These are phyloP conservation scores for Peromyscus leucopus DNA, from an alignment of 2,113 vertebrate species.

Conservation along the genomic window DNA sequence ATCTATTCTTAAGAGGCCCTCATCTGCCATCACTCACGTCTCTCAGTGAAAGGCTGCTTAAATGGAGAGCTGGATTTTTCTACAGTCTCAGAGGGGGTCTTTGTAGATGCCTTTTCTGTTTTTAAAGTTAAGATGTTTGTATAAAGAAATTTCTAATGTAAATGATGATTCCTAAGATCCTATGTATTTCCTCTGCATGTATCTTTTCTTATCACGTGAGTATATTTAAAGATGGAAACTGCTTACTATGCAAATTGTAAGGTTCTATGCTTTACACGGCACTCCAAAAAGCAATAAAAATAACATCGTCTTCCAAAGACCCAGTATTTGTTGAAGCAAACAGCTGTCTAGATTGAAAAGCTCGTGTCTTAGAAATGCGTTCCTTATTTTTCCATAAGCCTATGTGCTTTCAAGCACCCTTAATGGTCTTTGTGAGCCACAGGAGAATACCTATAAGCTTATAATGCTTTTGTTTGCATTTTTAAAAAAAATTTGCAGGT, in stretches of 20 bases:
- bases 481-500: not conserved
- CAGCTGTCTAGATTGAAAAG: slow-evolving; percentile 39
- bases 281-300: slow-evolving; percentile 84
- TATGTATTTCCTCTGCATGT: slow-evolving; percentile 84
- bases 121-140: slow-evolving; percentile 67
- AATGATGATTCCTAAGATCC: slow-evolving; percentile 76
- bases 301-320: slow-evolving; percentile 48
- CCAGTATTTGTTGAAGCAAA: slow-evolving; percentile 42
- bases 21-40: slow-evolving; percentile 89
- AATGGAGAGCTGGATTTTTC: slow-evolving; percentile 69
- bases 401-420: slow-evolving; percentile 33
- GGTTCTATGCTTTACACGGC: slow-evolving; percentile 68
- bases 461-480: slow-evolving; percentile 1
- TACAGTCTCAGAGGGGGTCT: slow-evolving; percentile 57
- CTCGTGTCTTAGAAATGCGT: slow-evolving; percentile 13
- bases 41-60: slow-evolving; percentile 87
- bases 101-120: slow-evolving; percentile 61
- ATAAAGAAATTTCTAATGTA: slow-evolving; percentile 81
- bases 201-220: slow-evolving; percentile 76
- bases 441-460: not conserved
- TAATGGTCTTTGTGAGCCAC: not conserved
- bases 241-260: slow-evolving; percentile 76
- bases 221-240: slow-evolving; percentile 81
- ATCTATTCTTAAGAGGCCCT: slow-evolving; percentile 95
- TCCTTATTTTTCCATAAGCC: slow-evolving; percentile 55